Base-by-base conservation (phyloP, 2,113 vertebrate genomes). In the Trochalopteron elliotii region DNA sequence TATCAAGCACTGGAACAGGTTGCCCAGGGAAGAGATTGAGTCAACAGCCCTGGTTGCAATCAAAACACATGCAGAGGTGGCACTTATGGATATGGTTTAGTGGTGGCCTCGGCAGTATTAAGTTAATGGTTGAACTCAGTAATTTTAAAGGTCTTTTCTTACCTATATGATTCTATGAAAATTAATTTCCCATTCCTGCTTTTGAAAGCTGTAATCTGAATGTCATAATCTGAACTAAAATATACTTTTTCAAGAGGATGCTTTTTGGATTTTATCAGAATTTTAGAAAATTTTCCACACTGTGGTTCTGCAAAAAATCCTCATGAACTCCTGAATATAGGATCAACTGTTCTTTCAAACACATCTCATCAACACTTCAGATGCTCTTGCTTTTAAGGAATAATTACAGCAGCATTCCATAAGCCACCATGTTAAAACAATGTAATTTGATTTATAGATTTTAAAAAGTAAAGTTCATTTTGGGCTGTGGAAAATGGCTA, bases 101-200 rank as follows among this genome's bases (percentile, higher is more conserved):
- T 21, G 5, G 21, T 42, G 21, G 31, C 18, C 35, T 42, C 6
- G 2, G 13, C 30, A 56, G 21, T 49, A 33, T 56, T 42, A 71
- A 20, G 35, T 49, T 64, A 80, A 47, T 40, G 65, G 49, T 9
- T 35, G 15, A 45, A 56, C 30, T 31, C 17, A 30, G 13, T n/a
- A 5, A 64, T 40, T 63, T 87, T 35, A 56, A 49, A 63, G 9
- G 16, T 47, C 8, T 30, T 87, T 74, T 40, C 40, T 40, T n/a
- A 40, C 11, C 24, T 15, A 10, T 15, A 56, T 12, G 11, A 56
- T 79, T 49, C 20, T 71, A 30, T 30, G 30, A 80, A 86, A 88
- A 93, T 87, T 95, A 67, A 63, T 79, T 79, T 91, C 84, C 92
- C 83, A 79, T 83, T 96, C 63, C n/a, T 77, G 69, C 57, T 95